A percentile compares a stretch with the other conserved stretches of the same genome.
phyloP scores from a whole-genome alignment of 1,140 invertebrate genomes.

The Eumeta japonica region DNA sequence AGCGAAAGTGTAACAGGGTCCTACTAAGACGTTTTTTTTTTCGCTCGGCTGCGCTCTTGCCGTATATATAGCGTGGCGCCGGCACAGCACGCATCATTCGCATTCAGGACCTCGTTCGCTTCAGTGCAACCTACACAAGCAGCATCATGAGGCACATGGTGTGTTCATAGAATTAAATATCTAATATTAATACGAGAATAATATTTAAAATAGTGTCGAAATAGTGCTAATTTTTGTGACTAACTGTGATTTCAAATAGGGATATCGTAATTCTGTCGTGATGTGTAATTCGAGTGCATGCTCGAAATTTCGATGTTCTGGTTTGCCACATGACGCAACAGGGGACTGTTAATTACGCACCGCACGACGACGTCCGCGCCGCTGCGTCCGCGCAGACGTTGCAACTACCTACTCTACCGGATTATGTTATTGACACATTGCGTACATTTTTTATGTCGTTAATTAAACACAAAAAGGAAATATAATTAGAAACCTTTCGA shows the following conservation, averaged over 20 bases:
- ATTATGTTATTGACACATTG: too few relatives aligned
- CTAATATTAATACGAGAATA: slow-evolving; percentile 10
- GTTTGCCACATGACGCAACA: too few relatives aligned
- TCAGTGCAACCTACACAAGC: slow-evolving; percentile 54
- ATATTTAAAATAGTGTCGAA: slow-evolving; percentile 16
- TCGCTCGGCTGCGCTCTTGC: slow-evolving; percentile 46
- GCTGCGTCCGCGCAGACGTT: too few relatives aligned
- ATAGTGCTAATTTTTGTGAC: slow-evolving; percentile 18
- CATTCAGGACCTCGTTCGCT: slow-evolving; percentile 55
- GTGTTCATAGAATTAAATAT: slow-evolving; percentile 29
- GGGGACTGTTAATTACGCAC: neutral
- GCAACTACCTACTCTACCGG: too few relatives aligned
- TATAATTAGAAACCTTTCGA: too few relatives aligned
- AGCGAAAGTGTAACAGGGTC: slow-evolving; percentile 57
- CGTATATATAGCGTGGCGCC: slow-evolving; percentile 52
- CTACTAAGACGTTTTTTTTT: slow-evolving; percentile 48
- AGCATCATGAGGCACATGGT: slow-evolving; percentile 59
- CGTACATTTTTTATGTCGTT: too few relatives aligned
- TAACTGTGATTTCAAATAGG: too few relatives aligned
- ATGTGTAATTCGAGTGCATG: neutral
- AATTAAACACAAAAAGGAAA: too few relatives aligned
- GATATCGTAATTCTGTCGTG: neutral
- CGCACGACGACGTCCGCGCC: too few relatives aligned
- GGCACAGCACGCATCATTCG: slow-evolving; percentile 51
- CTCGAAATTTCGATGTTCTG: too few relatives aligned